phyloP scores from a whole-genome alignment of 1,140 invertebrate species.

The Hesperophylax magnus region DNA sequence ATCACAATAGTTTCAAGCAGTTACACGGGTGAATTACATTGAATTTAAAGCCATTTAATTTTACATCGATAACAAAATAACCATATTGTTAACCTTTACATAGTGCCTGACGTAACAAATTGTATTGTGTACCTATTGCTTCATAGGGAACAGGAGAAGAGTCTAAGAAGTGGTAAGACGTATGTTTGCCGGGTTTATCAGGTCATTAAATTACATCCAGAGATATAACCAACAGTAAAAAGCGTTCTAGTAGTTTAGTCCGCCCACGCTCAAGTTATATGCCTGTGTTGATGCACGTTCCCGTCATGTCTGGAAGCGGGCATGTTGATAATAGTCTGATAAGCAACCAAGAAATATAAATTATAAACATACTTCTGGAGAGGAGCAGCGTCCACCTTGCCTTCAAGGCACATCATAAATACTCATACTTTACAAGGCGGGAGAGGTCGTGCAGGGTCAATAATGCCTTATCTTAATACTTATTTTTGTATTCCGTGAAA shows the following conservation, averaged over 20 bases:
- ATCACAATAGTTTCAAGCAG: conserved; percentile 17
- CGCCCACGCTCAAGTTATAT: not conserved
- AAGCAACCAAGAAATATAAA: conserved; percentile 22
- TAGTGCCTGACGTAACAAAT: not conserved
- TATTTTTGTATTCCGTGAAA: not conserved
- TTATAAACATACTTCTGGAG: conserved; percentile 8
- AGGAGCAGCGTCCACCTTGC: not conserved
- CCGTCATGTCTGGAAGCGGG: not conserved
- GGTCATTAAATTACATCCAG: not conserved
- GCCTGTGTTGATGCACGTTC: conserved; percentile 6
- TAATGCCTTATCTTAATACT: conserved; percentile 12
- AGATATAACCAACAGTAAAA: not conserved
- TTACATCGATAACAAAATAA: conserved; percentile 32
- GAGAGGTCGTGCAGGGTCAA: conserved; percentile 21
- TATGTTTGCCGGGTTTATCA: not conserved
- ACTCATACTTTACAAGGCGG: conserved; percentile 12
- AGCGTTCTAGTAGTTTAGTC: not conserved
- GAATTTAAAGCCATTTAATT: conserved; percentile 33
- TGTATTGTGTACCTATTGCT: not conserved
- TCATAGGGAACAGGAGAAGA: not conserved
- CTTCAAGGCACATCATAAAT: conserved; percentile 5
- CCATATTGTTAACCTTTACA: conserved; percentile 27
- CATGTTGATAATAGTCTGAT: conserved; percentile 17
- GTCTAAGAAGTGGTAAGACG: not conserved
- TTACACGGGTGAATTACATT: conserved; percentile 8